Base-by-base conservation (phyloP, 1,140 invertebrate genomes). In the Hylaeus anthracinus region DNA sequence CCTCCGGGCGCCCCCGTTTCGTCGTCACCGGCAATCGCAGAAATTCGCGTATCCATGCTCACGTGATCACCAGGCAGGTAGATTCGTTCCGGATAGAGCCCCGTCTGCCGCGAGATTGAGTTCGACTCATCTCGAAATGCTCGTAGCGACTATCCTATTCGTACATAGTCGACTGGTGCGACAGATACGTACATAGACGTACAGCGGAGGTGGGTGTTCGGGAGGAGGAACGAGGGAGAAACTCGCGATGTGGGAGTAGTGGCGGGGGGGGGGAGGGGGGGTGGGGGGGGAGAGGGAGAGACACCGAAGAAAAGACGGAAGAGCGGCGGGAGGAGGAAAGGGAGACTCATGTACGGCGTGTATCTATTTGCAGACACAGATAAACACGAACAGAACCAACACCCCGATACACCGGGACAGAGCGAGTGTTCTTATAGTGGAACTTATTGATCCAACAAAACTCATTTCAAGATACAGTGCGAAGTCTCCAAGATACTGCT, bases 391-490 rank as follows among this genome's bases (percentile, higher is more conserved):
- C 90, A 85, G 84, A 84, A 89, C 90, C 76, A 85, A 88, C 88
- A 87, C 88, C 70, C 83, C 81, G 85, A 90, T 86, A 90, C 86
- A 87, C 85, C 87, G 85, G 85, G 88, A 91, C 86, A 88, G 89
- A 90, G 89, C 85, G 88, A 88, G 90, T 93, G 92, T 94, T 94
- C 93, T 94, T 94, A 94, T 93, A 93, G 92, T 93, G 92, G 92
- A 94, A 94, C 93, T 94, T 94, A 94, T 94, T 94, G 93, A 94
- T 94, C 93, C 93, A 94, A 94, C 93, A 94, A 94, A 94, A 94
- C 93, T 94, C 92, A 94, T 94, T 94, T 94, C 93, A 93, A 94
- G 93, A 94, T 94, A 94, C 93, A 93, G 92, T 93, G 92, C 92
- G 92, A 94, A 94, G 92, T 93, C 93, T 93, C 92, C 92, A 93